Base-by-base conservation (phyloP, 2,113 vertebrate genomes). In the Isurus oxyrinchus region DNA sequence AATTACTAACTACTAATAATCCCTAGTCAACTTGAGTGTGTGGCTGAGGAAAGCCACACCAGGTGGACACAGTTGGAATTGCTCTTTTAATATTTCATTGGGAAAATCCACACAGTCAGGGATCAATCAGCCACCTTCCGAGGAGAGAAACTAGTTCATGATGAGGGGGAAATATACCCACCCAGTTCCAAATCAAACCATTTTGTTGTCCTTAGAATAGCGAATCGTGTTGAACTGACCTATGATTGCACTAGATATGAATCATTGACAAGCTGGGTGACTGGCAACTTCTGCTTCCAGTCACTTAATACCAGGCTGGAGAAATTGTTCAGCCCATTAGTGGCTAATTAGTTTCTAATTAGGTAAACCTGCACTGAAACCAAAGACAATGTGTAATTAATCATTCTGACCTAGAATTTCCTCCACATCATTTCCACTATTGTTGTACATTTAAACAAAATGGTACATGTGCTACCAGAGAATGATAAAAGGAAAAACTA, bases 281-380 rank as follows among this genome's bases (percentile, higher is more conserved):
- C 16, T 94, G 90, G 35, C 14, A 94, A 66, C n/a, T 19, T 63
- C 90, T 94, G 90, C 59, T 94, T 94, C 90, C 61, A 94, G 90
- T 66, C 90, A 63, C n/a, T 61, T 94, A 61, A 25, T 63, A 63
- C n/a, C 59, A 94, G 31, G 35, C 35, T n/a, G 40, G 59, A 93
- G 59, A 93, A 93, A 63, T 40, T 63, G 90, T 63, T 94, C 59
- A 63, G 61, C 5, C 0, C 90, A 40, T 94, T 40, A 94, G n/a
- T n/a, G 19, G 90, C 90, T 94, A 94, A 94, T 94, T 94, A 94
- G 59, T 94, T 94, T 63, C 59, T 63, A 94, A 94, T 94, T 94
- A 94, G 35, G 59, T 61, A 61, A 23, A 23, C 6, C 59, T 94
- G 11, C 35, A 23, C 59, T 66, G 90, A 94, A 94, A 66, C 90